phyloP scores from a whole-genome alignment of 2,888 invertebrate species.

The Andricus quercusramuli region DNA sequence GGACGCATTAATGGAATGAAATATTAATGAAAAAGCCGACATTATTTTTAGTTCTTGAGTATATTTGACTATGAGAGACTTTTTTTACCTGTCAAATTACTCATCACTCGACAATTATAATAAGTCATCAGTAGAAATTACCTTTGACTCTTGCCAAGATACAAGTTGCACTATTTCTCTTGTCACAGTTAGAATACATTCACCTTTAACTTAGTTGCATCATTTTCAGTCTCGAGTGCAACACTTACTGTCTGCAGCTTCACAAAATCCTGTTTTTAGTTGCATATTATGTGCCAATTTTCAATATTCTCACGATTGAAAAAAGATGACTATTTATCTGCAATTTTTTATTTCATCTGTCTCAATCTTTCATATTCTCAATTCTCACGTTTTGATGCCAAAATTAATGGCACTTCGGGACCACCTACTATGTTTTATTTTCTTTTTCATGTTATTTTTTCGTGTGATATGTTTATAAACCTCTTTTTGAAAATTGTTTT shows the following conservation, averaged over 20 bases:
- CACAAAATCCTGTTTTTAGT: too few relatives aligned
- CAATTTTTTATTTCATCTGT: not conserved
- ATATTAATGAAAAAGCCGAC: too few relatives aligned
- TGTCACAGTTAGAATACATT: conserved; percentile 35
- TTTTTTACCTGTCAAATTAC: not conserved
- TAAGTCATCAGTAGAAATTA: not conserved
- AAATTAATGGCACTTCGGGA: not conserved
- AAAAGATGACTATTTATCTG: too few relatives aligned
- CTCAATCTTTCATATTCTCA: too few relatives aligned
- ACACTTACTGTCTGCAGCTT: not conserved
- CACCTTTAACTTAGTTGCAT: conserved; percentile 36
- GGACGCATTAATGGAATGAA: too few relatives aligned
- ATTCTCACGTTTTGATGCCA: not conserved
- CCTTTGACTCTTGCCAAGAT: conserved; percentile 9
- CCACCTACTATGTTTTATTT: not conserved
- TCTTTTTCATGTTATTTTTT: not conserved
- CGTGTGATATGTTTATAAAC: not conserved
- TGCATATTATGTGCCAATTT: too few relatives aligned
- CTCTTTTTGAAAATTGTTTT: not conserved
- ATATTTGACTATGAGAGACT: not conserved
- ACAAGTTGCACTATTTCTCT: conserved; percentile 1
- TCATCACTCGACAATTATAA: not conserved
- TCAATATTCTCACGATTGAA: too few relatives aligned
- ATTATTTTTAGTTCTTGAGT: not conserved
- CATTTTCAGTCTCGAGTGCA: conserved; percentile 28